phyloP scores from a whole-genome alignment of 2,113 vertebrate species.

The Trogon surrucura region DNA sequence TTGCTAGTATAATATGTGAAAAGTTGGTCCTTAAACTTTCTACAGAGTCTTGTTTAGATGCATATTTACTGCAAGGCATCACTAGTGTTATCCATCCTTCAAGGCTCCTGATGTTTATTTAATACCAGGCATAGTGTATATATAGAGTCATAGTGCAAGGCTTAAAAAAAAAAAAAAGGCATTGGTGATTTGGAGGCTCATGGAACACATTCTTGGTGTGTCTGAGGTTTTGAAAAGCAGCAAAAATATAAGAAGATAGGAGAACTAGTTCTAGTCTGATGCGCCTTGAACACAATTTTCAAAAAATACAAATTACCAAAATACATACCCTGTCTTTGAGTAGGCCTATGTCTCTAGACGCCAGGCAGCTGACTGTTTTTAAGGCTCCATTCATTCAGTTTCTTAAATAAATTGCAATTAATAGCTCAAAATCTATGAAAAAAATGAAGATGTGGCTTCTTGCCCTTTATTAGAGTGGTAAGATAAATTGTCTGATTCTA shows the following conservation, averaged over 20 bases:
- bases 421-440: not conserved
- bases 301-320: not conserved
- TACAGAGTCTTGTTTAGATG: not conserved
- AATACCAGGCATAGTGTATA: conserved; percentile 21
- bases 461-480: not conserved
- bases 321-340: not conserved
- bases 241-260: not conserved
- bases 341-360: not conserved
- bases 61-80: not conserved
- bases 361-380: not conserved
- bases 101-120: not conserved
- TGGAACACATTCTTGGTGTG: not conserved
- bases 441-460: not conserved
- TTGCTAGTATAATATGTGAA: not conserved
- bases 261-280: not conserved
- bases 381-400: not conserved
- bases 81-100: not conserved
- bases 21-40: not conserved
- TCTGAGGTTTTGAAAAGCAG: not conserved
- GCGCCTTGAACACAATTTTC: not conserved
- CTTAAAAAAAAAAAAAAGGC: not conserved
- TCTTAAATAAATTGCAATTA: not conserved
- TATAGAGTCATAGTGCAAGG: not conserved
- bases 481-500: not conserved
- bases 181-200: not conserved